Conservation (phyloP, 2,888 invertebrate genomes). For the Anodontia alba region DNA sequence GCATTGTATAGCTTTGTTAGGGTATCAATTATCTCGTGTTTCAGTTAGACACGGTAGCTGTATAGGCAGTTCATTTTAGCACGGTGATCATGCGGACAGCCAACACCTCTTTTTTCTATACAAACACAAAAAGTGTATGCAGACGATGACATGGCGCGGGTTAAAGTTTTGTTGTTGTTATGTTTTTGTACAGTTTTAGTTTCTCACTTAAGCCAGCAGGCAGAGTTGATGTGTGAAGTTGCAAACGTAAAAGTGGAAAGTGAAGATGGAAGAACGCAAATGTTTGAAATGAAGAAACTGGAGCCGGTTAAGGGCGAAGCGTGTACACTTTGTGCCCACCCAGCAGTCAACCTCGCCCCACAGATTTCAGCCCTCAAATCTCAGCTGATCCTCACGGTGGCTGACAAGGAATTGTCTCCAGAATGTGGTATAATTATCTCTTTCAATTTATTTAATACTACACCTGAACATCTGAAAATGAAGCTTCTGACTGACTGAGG, state of each 20-base stretch:
- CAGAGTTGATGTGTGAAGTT: slow-evolving; percentile 61
- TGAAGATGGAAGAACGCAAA: slow-evolving; percentile 76
- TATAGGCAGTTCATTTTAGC: no score
- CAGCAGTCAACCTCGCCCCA: slow-evolving; percentile 64
- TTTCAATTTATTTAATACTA: neutral
- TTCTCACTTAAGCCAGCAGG: slow-evolving; percentile 24
- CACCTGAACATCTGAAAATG: no score
- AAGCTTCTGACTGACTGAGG: no score
- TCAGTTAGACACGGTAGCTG: no score
- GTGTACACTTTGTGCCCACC: slow-evolving; percentile 66
- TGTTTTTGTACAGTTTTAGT: slow-evolving; percentile 28
- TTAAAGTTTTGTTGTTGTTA: slow-evolving; percentile 42
- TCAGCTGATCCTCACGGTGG: slow-evolving; percentile 69
- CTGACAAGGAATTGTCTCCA: slow-evolving; percentile 68
- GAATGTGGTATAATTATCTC: slow-evolving; percentile 67
- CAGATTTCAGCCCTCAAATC: slow-evolving; percentile 66
- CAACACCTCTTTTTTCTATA: neutral
- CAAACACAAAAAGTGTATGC: neutral
- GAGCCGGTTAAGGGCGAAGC: slow-evolving; percentile 66
- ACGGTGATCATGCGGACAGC: neutral
- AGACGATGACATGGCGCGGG: slow-evolving; percentile 69
- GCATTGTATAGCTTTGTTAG: no score
- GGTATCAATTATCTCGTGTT: no score
- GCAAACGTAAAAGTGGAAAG: slow-evolving; percentile 77
- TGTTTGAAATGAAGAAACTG: slow-evolving; percentile 75